Evolutionary conservation across 2,113 vertebrate genomes (phyloP).

Genomic region (Odontesthes bonariensis): DNA sequence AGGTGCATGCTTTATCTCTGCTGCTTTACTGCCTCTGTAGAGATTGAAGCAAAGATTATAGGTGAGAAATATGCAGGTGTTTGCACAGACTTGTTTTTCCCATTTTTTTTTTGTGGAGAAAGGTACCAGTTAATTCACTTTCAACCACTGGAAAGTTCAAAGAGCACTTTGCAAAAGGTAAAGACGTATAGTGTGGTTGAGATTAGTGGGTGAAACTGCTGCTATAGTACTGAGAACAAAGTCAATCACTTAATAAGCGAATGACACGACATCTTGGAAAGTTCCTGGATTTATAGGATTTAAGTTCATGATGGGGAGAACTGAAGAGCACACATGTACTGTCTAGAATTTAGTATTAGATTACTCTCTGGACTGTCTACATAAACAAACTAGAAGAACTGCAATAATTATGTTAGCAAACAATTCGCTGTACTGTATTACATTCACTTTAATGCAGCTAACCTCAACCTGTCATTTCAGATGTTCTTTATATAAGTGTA

Average conservation of each 20-base stretch:
- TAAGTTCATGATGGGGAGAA: too few species aligned
- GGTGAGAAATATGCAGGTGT: not conserved
- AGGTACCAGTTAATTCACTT: slow-evolving; percentile 14
- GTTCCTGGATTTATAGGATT: too few species aligned
- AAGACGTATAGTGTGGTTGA: not conserved
- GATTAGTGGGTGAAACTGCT: not conserved
- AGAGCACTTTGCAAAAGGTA: slow-evolving; percentile 13
- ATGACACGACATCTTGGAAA: not conserved
- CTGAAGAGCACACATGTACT: too few species aligned
- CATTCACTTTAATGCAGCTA: too few species aligned
- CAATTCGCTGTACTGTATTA: too few species aligned
- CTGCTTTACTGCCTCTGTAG: slow-evolving; percentile 21
- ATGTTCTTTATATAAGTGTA: too few species aligned
- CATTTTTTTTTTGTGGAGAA: not conserved
- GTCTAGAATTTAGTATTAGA: too few species aligned
- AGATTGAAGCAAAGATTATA: slow-evolving; percentile 10
- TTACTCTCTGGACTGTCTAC: too few species aligned
- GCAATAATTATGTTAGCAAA: too few species aligned
- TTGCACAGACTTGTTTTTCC: not conserved
- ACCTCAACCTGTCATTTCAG: too few species aligned
- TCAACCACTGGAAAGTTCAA: slow-evolving; percentile 57
- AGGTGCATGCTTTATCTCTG: slow-evolving; percentile 18
- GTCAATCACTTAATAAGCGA: not conserved
- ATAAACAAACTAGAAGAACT: too few species aligned
- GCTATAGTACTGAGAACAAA: not conserved